Conservation (phyloP, 1,140 invertebrate species). For the Aphis gossypii region DNA sequence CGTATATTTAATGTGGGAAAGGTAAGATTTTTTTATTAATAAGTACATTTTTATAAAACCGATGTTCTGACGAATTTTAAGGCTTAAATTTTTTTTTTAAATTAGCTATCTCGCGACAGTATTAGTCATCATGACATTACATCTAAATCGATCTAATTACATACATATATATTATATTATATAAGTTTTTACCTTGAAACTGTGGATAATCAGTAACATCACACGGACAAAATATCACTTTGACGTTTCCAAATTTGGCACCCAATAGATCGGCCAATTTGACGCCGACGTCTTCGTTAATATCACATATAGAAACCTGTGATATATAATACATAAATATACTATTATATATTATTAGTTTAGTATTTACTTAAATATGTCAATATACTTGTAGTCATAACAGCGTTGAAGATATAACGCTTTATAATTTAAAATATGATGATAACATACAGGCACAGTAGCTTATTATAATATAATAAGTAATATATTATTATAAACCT, state of each 20-base stretch:
- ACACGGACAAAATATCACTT: slow-evolving; percentile 74
- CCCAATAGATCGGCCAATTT: slow-evolving; percentile 71
- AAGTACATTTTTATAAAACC: too few species aligned
- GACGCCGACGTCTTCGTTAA: slow-evolving; percentile 71
- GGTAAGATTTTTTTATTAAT: too few species aligned
- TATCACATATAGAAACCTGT: slow-evolving; percentile 77
- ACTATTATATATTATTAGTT: background rate
- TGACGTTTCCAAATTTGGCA: slow-evolving; percentile 71
- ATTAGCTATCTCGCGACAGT: background rate
- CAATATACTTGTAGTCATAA: background rate
- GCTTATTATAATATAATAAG: background rate
- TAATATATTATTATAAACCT: background rate
- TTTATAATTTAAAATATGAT: background rate
- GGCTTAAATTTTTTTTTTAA: background rate
- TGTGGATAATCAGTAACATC: slow-evolving; percentile 79
- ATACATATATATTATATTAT: too few species aligned
- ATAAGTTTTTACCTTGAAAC: slow-evolving; percentile 71
- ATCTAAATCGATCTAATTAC: background rate
- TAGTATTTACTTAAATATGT: background rate
- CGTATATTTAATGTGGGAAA: too few species aligned
- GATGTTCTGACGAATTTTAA: too few species aligned
- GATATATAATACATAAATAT: background rate
- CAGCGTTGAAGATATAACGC: background rate
- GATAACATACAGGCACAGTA: background rate
- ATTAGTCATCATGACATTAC: background rate